A percentile compares a stretch with the other conserved stretches of the same genome.
Conservation (phyloP, 2,113 vertebrate species). For the Larimichthys polyactis region DNA sequence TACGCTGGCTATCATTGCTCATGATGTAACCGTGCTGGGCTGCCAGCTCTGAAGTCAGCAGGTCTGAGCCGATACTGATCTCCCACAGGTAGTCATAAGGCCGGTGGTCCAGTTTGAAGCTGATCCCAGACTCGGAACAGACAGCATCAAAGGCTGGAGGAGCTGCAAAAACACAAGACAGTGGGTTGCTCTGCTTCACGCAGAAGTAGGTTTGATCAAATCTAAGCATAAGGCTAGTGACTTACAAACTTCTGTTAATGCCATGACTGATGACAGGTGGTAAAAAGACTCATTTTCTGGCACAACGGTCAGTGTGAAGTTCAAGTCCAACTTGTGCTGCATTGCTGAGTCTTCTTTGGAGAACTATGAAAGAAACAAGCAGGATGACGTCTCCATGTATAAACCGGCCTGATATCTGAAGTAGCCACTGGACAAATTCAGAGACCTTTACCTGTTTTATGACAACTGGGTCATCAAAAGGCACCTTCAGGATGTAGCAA, state of each 20-base stretch:
- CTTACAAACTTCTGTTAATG: conserved; percentile 68
- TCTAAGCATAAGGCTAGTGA: neutral
- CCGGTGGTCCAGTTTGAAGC: conserved; percentile 56
- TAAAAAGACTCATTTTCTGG: conserved; percentile 58
- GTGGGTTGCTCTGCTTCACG: neutral
- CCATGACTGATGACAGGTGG: conserved; percentile 25
- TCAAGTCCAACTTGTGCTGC: conserved; percentile 63
- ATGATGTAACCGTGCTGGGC: conserved; percentile 63
- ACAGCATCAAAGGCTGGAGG: conserved; percentile 45
- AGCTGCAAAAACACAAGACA: conserved; percentile 19
- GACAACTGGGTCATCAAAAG: conserved; percentile 63
- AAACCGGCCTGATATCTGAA: neutral
- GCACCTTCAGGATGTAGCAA: conserved; percentile 69
- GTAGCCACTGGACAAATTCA: neutral
- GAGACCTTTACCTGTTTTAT: conserved; percentile 42
- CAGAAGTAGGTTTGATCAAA: neutral
- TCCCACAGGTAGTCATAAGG: too few relatives aligned
- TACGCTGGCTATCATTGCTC: conserved; percentile 60
- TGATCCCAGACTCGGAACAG: conserved; percentile 68
- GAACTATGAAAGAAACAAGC: conserved; percentile 57
- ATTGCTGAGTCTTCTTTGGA: conserved; percentile 26
- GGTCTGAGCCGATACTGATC: neutral
- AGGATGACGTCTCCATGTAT: too few relatives aligned
- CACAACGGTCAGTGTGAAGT: conserved; percentile 66
- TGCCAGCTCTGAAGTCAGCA: conserved; percentile 71